Conservation (phyloP, 2,797 vertebrate genomes). For the Chelon labrosus region DNA sequence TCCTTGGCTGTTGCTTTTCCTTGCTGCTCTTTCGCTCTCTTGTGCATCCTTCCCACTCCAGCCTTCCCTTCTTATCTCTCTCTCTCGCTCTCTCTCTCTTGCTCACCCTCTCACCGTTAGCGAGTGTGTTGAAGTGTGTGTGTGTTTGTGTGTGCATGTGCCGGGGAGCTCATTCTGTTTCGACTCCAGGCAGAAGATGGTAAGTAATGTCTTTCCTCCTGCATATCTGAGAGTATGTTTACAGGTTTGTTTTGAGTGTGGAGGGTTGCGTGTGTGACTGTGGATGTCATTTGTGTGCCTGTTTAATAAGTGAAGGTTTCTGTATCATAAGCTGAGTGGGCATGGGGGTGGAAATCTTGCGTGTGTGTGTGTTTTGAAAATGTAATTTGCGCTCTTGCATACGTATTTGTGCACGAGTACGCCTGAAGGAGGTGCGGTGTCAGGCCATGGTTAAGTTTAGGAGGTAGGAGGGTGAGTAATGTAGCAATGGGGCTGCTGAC, state of each 20-base stretch:
- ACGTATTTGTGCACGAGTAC: conserved; percentile 42
- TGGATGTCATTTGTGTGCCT: conserved; percentile 42
- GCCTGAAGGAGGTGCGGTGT: conserved; percentile 49
- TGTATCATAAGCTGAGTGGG: conserved; percentile 75
- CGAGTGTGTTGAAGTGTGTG: conserved; percentile 62
- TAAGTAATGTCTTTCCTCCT: conserved; percentile 80
- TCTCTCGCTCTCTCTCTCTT: conserved; percentile 29
- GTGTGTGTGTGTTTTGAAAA: conserved; percentile 47
- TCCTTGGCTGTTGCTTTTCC: conserved; percentile 59
- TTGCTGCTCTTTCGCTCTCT: conserved; percentile 56
- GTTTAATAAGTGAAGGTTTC: conserved; percentile 56
- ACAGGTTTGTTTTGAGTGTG: conserved; percentile 56
- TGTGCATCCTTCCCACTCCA: conserved; percentile 53
- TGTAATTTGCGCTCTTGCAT: conserved; percentile 43
- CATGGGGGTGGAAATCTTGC: conserved; percentile 32
- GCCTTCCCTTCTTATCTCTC: conserved; percentile 46
- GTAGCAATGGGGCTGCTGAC: conserved; percentile 39
- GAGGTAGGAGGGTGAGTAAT: conserved; percentile 43
- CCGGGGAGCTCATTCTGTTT: conserved; percentile 79
- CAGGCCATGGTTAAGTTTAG: conserved; percentile 51
- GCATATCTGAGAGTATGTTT: conserved; percentile 69
- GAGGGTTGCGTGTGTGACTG: conserved; percentile 38
- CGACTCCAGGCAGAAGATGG: conserved; percentile 85
- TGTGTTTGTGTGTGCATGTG: conserved; percentile 72
- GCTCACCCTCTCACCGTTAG: conserved; percentile 65